phyloP scores from a whole-genome alignment of 2,797 vertebrate species.

The Coracias cyanogaster region DNA sequence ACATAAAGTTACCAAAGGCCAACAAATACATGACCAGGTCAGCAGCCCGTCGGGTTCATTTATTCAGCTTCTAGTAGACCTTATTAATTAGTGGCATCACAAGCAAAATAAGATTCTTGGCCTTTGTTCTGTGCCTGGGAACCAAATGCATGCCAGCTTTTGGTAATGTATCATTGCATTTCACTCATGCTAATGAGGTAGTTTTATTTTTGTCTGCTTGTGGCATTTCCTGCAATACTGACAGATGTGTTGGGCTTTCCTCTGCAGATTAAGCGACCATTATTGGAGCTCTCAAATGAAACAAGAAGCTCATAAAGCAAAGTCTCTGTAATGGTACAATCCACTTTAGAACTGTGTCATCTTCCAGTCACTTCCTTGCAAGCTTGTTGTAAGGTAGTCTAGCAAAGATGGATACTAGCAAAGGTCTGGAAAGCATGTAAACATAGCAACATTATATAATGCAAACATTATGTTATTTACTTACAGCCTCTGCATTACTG shows the following conservation, averaged over 20 bases:
- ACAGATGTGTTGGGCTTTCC: slow-evolving; percentile 24
- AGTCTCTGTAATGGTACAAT: not conserved
- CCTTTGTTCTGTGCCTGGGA: slow-evolving; percentile 18
- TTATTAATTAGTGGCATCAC: slow-evolving; percentile 18
- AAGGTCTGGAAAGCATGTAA: not conserved
- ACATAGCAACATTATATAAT: not conserved
- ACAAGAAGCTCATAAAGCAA: not conserved
- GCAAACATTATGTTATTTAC: slow-evolving; percentile 28
- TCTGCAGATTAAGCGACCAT: not conserved
- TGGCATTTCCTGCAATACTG: slow-evolving; percentile 10
- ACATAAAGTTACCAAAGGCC: not conserved
- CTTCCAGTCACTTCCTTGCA: not conserved
- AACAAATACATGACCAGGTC: not conserved
- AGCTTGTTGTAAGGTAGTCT: not conserved
- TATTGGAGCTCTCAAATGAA: not conserved
- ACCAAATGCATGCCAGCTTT: not conserved
- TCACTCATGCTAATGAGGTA: slow-evolving; percentile 16
- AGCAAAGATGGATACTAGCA: not conserved
- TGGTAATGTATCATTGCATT: not conserved
- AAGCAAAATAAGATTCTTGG: slow-evolving; percentile 2
- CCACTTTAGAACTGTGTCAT: not conserved
- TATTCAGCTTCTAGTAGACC: not conserved
- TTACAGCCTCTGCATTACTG: slow-evolving; percentile 85
- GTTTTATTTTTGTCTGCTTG: slow-evolving; percentile 22
- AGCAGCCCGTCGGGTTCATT: not conserved